Evolutionary conservation across 2,113 vertebrate species (phyloP).

Genomic region (Amblyopsis rosae): DNA sequence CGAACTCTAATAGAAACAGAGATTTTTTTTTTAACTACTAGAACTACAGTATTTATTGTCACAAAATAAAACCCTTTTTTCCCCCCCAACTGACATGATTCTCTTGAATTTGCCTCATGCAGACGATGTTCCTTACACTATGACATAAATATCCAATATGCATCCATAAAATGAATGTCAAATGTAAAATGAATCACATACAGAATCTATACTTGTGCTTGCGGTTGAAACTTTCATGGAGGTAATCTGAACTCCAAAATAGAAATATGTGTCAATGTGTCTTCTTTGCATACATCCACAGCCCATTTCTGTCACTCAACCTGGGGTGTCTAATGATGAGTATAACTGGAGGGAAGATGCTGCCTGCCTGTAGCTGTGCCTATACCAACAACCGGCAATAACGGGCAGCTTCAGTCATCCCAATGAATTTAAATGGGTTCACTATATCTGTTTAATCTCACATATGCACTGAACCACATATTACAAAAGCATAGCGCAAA

Average conservation of each 20-base stretch:
- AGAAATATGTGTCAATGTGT: constrained; percentile 2
- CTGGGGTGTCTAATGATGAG: constrained; percentile 10
- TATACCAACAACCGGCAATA: background rate
- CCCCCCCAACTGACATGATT: background rate
- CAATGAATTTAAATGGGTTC: constrained; percentile 26
- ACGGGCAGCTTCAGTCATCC: constrained; percentile 13
- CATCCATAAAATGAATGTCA: background rate
- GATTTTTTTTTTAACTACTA: too few relatives aligned
- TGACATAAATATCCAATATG: background rate
- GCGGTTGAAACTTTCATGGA: background rate
- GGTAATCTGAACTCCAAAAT: background rate
- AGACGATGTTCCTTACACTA: constrained; percentile 19
- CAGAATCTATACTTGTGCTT: background rate
- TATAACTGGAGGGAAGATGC: background rate
- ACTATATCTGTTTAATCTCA: background rate
- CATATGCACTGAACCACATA: background rate
- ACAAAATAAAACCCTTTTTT: too few relatives aligned
- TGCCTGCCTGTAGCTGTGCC: background rate
- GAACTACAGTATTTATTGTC: too few relatives aligned
- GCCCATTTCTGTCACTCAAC: background rate
- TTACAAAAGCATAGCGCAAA: too few relatives aligned
- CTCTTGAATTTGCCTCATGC: background rate
- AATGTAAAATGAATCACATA: background rate
- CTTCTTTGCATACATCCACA: background rate
- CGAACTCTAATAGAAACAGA: constrained; percentile 24